Base-by-base conservation (phyloP, 2,888 invertebrate genomes). In the Saturnia japonica region DNA sequence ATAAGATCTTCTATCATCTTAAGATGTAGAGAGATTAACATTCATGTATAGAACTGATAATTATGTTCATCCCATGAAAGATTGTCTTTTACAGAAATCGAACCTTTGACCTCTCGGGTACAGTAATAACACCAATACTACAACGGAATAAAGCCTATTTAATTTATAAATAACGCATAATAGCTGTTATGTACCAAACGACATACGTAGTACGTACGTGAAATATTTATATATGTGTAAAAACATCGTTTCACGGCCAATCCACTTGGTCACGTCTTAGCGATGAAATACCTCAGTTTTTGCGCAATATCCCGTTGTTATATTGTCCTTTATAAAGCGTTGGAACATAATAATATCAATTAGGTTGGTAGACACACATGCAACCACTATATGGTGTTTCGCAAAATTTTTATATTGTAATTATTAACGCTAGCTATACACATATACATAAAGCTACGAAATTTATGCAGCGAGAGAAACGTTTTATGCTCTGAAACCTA, bases 221-320 rank as follows among this genome's bases (percentile, higher is more conserved):
- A 51, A 51, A 69, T 69, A 64, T 51, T 69, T 73, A 73, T 51
- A 54, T 60, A 28, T 67, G 42, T 16, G 42, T 66, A 66, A 54
- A 57, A 66, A 70, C 67, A 12, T 1, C n/a, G 70, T 72, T 72
- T 75, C 80, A 76, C 66, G 79, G 78, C 34, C 79, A 22, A 51
- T 12, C 75, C 77, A 72, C 74, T 77, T 74, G 68, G 73, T 76
- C 76, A 77, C 75, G 77, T 77, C 43, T 68, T 70, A 19, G 11
- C 51, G 57, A 28, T 25, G 60, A 67, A 57, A 60, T 60, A 60
- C 28, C 57, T 43, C 54, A 34, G 40, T 42, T 68, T 73, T 78
- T 70, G 70, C 71, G 68, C 71, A 68, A 72, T 70, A 60, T 71
- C 68, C 60, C 62, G 68, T 43, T 40, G 40, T 62, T 19, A 34